These are phyloP conservation scores for Tenrec ecaudatus DNA, from an alignment of 2,113 vertebrate species.

Conservation along the genomic window DNA sequence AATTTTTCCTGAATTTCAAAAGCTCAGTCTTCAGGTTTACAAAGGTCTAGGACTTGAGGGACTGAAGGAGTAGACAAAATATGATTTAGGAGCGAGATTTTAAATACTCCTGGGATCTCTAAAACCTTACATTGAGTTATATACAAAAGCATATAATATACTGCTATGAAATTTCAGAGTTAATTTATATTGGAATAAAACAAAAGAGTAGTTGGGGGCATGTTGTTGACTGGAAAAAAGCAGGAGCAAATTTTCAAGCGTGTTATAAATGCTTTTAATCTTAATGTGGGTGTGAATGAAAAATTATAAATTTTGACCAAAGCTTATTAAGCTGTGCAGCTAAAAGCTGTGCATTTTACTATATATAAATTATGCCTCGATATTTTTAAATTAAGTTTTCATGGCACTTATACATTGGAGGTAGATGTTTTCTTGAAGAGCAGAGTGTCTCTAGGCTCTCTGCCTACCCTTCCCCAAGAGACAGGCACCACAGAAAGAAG, in stretches of 20 bases:
- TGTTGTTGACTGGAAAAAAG: neutral
- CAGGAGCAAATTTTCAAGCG: neutral
- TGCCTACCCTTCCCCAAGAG: neutral
- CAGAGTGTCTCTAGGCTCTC: neutral
- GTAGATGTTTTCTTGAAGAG: neutral
- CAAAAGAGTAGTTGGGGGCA: neutral
- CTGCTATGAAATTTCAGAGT: neutral
- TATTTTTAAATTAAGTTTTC: neutral
- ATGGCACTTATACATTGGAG: neutral
- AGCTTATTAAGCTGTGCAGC: slow-evolving; percentile 28
- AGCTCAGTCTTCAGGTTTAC: neutral
- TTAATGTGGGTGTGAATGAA: neutral
- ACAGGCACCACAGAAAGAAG: neutral
- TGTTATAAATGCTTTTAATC: neutral
- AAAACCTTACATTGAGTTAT: neutral
- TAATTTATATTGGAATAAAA: neutral
- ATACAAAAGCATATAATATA: neutral
- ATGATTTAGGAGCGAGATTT: slow-evolving; percentile 20
- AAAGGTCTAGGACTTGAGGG: neutral
- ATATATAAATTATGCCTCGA: slow-evolving; percentile 11
- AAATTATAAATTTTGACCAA: neutral
- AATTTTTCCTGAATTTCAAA: slow-evolving; percentile 18
- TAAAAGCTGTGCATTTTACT: slow-evolving; percentile 22
- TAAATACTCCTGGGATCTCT: slow-evolving; percentile 25
- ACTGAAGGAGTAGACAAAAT: slow-evolving; percentile 11